These are phyloP conservation scores for Porites cylindrica DNA, from an alignment of 92 coral and sea anemone genomes.

Conservation along the genomic window DNA sequence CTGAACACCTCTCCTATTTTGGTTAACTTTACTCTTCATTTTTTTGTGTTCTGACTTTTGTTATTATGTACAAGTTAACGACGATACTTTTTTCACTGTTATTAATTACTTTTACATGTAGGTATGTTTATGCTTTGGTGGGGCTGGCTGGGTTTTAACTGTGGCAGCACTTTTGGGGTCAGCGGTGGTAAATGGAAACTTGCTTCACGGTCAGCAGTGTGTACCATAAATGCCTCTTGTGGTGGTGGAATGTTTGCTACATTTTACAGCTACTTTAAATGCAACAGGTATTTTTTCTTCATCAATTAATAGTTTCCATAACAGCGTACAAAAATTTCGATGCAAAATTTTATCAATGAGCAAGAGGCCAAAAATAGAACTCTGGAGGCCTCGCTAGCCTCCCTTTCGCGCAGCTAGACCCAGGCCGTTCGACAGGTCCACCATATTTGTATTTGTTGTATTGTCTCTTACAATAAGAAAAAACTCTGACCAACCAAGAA, in stretches of 20 bases:
- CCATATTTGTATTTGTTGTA: too few relatives aligned
- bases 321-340: background rate
- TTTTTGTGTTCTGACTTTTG: too few relatives aligned
- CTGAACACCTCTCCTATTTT: too few relatives aligned
- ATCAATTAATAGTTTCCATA: background rate
- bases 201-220: constrained; percentile 90
- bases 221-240: constrained; percentile 87
- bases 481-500: too few relatives aligned
- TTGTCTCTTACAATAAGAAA: too few relatives aligned
- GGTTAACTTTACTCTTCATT: too few relatives aligned
- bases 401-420: too few relatives aligned
- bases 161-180: constrained; percentile 87
- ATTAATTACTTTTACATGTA: background rate
- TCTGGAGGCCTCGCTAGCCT: too few relatives aligned
- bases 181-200: constrained; percentile 88
- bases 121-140: constrained; percentile 90
- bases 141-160: constrained; percentile 89
- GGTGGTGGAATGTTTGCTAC: constrained; percentile 92
- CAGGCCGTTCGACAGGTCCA: too few relatives aligned
- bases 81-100: background rate
- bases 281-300: constrained; percentile 49
- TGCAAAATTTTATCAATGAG: too few relatives aligned
- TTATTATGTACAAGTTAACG: background rate
- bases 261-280: constrained; percentile 64
- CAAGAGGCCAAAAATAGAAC: too few relatives aligned